These are phyloP conservation scores for Blastobasis lacticolella DNA, from an alignment of 2,888 invertebrate species.

Conservation along the genomic window DNA sequence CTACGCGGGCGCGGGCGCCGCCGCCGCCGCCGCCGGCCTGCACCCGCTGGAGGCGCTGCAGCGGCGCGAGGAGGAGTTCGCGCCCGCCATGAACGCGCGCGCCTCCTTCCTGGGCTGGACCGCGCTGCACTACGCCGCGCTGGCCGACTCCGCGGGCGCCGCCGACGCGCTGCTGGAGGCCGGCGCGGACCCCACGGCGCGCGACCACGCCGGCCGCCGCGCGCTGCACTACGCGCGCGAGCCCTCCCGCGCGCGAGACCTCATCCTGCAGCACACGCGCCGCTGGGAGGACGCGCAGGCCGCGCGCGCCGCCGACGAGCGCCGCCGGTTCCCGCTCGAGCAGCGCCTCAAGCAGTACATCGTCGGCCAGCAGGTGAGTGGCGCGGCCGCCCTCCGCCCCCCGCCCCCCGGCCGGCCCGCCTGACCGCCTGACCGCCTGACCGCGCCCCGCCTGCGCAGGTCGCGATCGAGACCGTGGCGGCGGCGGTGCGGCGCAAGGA, in stretches of 20 bases:
- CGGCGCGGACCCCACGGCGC: conserved; percentile 80
- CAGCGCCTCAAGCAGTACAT: conserved; percentile 86
- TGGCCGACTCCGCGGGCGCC: conserved; percentile 79
- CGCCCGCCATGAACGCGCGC: conserved; percentile 78
- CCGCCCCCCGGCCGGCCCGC: background rate
- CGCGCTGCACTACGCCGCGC: conserved; percentile 90
- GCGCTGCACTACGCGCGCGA: conserved; percentile 83
- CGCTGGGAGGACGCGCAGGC: conserved; percentile 68
- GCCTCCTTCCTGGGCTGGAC: conserved; percentile 90
- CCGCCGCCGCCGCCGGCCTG: conserved; percentile 77
- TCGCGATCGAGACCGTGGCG: conserved; percentile 64
- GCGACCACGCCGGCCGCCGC: conserved; percentile 85
- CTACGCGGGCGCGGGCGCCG: conserved; percentile 80
- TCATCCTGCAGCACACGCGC: conserved; percentile 72
- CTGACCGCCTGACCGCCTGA: background rate
- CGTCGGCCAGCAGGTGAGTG: conserved; percentile 84
- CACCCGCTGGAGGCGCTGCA: conserved; percentile 82
- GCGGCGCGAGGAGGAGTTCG: conserved; percentile 88
- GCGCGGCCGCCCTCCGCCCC: background rate
- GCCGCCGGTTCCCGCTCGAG: conserved; percentile 87
- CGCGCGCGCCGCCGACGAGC: conserved; percentile 83
- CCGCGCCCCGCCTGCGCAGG: background rate
- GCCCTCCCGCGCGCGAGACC: conserved; percentile 73
- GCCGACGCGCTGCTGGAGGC: conserved; percentile 79
- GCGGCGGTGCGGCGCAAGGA: conserved; percentile 92